Base-by-base conservation (phyloP, 2,113 vertebrate species). In the Nyctibius bracteatus region DNA sequence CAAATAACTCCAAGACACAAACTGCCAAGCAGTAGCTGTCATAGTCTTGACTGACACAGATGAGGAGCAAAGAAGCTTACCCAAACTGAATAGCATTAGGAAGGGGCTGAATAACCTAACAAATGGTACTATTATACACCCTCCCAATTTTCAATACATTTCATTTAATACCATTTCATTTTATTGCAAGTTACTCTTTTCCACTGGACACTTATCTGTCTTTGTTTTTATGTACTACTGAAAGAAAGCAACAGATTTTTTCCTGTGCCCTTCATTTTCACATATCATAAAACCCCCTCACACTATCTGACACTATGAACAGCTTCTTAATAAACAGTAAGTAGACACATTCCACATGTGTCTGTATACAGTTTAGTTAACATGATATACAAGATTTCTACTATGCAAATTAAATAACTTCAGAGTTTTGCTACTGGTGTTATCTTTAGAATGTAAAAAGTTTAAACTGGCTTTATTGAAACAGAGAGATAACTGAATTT, bases 321-420 rank as follows among this genome's bases (percentile, higher is more conserved):
- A 54, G 30, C 30, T 77, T 41, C 63, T 61, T 41, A 77, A 61
- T 35, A 62, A 70, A 33, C 35, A 44, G 35, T 35, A 81, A 66
- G 23, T 5, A 77, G 63, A 37, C 2, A 37, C 28, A 20, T 20
- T 65, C 20, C 58, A 55, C 0, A 0, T 27, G 28, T 49, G 20
- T 24, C n/a, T 52, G 23, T 5, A 31, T 21, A 46, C 8, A 58
- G 49, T 58, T 59, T 43, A 37, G 33, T 62, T 35, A 44, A 14
- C 6, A 24, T 10, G 23, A 59, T 24, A 44, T 11, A 23, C 13
- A 58, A 57, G 43, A 73, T 23, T 30, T 46, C n/a, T 41, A 46
- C 15, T 35, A 43, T 12, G 22, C 14, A 9, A 68, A 70, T 27
- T 43, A 68, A 37, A 31, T 67, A 13, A 23, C 23, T 83, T 47